Conservation (phyloP, 2,888 invertebrate species). For the Torymus aiolomorphi region DNA sequence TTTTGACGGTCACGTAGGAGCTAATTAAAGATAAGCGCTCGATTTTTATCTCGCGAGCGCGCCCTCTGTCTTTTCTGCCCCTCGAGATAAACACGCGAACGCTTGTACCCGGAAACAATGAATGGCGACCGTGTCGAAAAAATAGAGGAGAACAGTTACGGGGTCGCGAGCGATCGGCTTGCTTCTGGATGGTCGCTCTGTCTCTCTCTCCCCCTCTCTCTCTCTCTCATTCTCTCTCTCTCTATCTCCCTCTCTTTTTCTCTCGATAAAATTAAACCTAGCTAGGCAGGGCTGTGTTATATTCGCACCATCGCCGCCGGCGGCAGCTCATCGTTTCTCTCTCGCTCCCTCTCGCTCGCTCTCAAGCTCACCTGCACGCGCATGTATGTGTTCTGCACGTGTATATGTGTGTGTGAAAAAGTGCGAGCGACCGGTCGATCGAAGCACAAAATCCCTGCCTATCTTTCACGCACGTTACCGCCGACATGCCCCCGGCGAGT, state of each 20-base stretch:
- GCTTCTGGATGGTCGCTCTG: slow-evolving; percentile 36
- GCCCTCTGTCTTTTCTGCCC: neutral
- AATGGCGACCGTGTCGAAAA: slow-evolving; percentile 6
- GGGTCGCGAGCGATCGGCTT: slow-evolving; percentile 37
- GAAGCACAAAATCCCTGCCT: no score
- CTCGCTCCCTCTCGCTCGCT: no score
- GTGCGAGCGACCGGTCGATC: neutral
- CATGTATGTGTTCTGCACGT: no score
- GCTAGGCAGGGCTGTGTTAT: neutral
- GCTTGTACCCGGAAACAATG: slow-evolving; percentile 3
- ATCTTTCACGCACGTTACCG: no score
- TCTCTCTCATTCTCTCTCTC: neutral
- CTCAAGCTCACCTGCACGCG: no score
- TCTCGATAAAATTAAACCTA: slow-evolving; percentile 44
- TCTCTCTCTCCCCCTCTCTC: slow-evolving; percentile 7
- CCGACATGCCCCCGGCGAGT: no score
- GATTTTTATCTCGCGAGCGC: slow-evolving; percentile 17
- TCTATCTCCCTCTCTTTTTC: no score
- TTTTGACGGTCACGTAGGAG: slow-evolving; percentile 33
- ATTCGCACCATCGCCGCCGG: no score
- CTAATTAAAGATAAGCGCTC: slow-evolving; percentile 33
- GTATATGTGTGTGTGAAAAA: neutral
- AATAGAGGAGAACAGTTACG: neutral
- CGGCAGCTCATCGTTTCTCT: no score
- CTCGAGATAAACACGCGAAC: neutral